phyloP scores from a whole-genome alignment of 2,888 invertebrate species.

The Ptychoptera contaminata region DNA sequence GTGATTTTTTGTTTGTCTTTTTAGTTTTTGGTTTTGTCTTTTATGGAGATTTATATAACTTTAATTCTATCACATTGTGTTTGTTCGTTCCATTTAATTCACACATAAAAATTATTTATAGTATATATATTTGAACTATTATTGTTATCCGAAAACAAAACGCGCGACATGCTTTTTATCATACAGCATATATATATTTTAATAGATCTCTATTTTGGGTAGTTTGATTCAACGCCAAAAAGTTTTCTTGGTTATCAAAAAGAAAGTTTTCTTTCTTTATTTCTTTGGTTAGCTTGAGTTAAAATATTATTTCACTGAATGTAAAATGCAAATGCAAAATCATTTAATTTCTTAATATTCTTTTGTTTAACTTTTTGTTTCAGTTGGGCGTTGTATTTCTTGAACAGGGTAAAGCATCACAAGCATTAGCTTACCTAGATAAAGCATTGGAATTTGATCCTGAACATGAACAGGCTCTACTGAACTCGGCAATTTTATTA shows the following conservation, averaged over 20 bases:
- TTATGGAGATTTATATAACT: background rate
- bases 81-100: too few species aligned
- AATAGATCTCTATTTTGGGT: too few species aligned
- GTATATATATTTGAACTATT: too few species aligned
- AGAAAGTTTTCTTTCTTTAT: too few species aligned
- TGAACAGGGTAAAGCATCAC: slow-evolving; percentile 81
- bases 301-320: too few species aligned
- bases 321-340: background rate
- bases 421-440: slow-evolving; percentile 82
- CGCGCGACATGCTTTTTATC: too few species aligned
- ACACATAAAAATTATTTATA: too few species aligned
- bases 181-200: too few species aligned
- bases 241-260: background rate
- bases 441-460: slow-evolving; percentile 86
- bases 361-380: slow-evolving; percentile 9
- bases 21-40: background rate
- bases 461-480: slow-evolving; percentile 84
- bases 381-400: slow-evolving; percentile 86
- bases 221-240: background rate
- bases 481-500: slow-evolving; percentile 88
- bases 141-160: too few species aligned
- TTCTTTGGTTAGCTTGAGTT: too few species aligned
- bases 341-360: slow-evolving; percentile 17
- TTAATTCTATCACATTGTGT: too few species aligned
- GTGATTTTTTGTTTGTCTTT: background rate